These are phyloP conservation scores for Dione juno DNA, from an alignment of 2,888 invertebrate species.

Conservation along the genomic window DNA sequence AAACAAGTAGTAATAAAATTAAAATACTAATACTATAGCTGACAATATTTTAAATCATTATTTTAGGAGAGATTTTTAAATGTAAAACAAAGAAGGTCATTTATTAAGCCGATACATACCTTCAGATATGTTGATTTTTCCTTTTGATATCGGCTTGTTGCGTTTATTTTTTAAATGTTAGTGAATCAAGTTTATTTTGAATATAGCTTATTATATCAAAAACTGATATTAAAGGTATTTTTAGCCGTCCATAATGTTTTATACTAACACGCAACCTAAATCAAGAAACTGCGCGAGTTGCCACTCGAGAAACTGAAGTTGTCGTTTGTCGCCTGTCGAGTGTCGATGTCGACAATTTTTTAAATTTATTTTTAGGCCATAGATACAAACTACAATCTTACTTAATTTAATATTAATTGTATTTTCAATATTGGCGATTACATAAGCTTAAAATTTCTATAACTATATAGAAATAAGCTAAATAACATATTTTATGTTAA, in stretches of 20 bases:
- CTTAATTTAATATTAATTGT: too few relatives aligned
- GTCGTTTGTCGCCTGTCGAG: slow-evolving; percentile 1
- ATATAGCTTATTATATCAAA: slow-evolving; percentile 42
- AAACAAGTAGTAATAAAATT: not conserved
- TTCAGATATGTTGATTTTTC: slow-evolving; percentile 50
- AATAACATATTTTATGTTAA: too few relatives aligned
- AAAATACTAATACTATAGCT: not conserved
- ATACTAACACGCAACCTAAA: slow-evolving; percentile 60
- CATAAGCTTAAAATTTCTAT: too few relatives aligned
- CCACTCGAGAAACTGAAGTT: slow-evolving; percentile 12
- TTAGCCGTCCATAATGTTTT: slow-evolving; percentile 61
- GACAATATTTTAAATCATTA: not conserved
- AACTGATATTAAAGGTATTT: slow-evolving; percentile 58
- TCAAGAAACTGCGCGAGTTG: slow-evolving; percentile 46
- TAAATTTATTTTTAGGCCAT: not conserved
- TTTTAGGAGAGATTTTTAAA: slow-evolving; percentile 25
- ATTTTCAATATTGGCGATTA: too few relatives aligned
- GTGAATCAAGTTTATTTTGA: slow-evolving; percentile 8
- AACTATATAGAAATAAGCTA: too few relatives aligned
- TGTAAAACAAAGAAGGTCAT: slow-evolving; percentile 50
- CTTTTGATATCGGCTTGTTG: slow-evolving; percentile 9
- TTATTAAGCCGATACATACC: slow-evolving; percentile 62
- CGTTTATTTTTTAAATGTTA: not conserved
- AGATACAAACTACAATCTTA: too few relatives aligned
- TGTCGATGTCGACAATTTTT: not conserved